Evolutionary conservation across 2,888 invertebrate species (phyloP), one percentile per base, ranked within the genome.

Genomic region (Schrankia costaestrigalis): DNA sequence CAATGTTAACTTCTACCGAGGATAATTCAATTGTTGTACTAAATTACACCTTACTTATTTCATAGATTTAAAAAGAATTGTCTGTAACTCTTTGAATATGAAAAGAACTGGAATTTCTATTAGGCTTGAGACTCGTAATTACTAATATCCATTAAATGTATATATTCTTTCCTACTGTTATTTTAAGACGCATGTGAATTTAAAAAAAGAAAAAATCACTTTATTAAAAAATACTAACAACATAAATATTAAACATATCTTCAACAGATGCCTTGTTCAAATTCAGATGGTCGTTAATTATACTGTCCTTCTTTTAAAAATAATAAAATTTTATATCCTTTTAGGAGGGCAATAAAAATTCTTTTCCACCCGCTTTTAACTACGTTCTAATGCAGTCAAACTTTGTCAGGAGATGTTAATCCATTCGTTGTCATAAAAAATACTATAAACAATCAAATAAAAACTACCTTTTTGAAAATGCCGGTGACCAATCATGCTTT

Each of bases 321-420:
- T 54, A 69, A 74, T 77, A 76, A 77, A 78, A 67, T 64, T 78
- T 82, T 73, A 79, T 74, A 74, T 73, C 59, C 67, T 55, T 70
- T 77, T 66, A 46, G 63, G 65, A 66, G 51, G 59, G 67, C 52
- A 63, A 77, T 84, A 79, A 84, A 83, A 80, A 80, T 78, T 81
- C 77, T 71, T 80, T n/a, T 63, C 68, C 43, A 46, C 63, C 54
- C 64, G 57, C 62, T 71, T 68, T 77, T 79, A 75, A 77, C 71
- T 71, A 64, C 68, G 58, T 67, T 69, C 71, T 74, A 72, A 73
- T 72, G 67, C 66, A 71, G 62, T 59, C 50, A 57, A 56, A 62
- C 52, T 57, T 62, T 51, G 51, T 62, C 63, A 53, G 43, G 47
- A 63, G 71, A 65, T 65, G 61, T 73, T 72, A 71, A 76, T 73